Conservation (phyloP, 2,113 vertebrate species). For the Catharus fuscescens region DNA sequence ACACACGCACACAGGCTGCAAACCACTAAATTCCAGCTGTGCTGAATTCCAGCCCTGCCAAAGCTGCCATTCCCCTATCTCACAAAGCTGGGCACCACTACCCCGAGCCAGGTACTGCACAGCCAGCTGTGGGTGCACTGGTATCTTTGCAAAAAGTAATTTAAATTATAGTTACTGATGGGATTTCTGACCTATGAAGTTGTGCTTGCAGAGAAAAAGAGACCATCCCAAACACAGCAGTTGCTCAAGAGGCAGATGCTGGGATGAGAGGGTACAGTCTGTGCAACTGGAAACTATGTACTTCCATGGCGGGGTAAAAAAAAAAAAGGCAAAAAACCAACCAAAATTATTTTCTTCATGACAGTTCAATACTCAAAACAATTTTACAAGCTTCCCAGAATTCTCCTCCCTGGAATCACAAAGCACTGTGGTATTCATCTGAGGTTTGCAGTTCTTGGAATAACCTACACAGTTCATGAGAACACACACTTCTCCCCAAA, state of each 20-base stretch:
- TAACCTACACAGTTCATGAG: not conserved
- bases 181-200: not conserved
- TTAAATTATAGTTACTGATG: not conserved
- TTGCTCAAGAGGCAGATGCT: not conserved
- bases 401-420: not conserved
- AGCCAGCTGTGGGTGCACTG: not conserved
- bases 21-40: not conserved
- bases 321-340: not conserved
- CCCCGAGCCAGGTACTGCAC: not conserved
- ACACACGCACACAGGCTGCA: not conserved
- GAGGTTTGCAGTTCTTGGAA: constrained; percentile 52
- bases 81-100: not conserved
- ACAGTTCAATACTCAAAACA: constrained; percentile 6
- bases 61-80: not conserved
- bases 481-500: not conserved
- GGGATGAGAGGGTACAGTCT: not conserved
- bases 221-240: not conserved
- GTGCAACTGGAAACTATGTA: not conserved
- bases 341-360: not conserved
- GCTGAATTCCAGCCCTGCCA: not conserved
- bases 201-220: not conserved
- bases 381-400: constrained; percentile 46
- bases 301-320: not conserved
- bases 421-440: not conserved
- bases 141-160: not conserved